These are phyloP conservation scores for Athene noctua DNA, from an alignment of 2,113 vertebrate species.

Conservation along the genomic window DNA sequence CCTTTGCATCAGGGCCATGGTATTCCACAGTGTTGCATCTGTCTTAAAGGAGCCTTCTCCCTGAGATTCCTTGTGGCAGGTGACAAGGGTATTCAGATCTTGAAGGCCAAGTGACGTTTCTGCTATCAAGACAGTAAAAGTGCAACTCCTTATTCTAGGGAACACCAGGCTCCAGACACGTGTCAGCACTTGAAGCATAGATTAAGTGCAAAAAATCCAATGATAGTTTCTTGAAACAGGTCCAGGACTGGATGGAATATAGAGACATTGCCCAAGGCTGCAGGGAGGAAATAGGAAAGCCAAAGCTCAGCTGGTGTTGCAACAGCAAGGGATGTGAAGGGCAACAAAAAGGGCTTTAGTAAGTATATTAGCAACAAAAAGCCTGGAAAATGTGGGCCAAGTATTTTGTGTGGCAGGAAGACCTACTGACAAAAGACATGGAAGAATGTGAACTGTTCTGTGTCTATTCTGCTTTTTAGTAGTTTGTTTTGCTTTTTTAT, in stretches of 20 bases:
- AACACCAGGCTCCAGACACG: neutral
- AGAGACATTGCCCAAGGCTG: neutral
- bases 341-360: neutral
- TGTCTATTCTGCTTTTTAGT: neutral
- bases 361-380: neutral
- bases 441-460: neutral
- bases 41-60: neutral
- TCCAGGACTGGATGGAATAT: neutral
- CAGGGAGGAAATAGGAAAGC: neutral
- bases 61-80: neutral
- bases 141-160: neutral
- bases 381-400: neutral
- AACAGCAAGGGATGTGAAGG: neutral
- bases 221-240: neutral
- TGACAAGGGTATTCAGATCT: constrained; percentile 27
- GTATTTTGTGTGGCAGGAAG: neutral
- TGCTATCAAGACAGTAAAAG: neutral
- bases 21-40: neutral
- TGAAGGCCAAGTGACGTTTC: neutral
- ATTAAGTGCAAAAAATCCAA: neutral
- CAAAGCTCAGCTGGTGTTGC: neutral
- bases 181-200: neutral
- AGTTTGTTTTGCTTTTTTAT: neutral
- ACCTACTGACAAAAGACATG: neutral
- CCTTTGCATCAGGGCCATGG: neutral